Percentiles rank a stretch among this genome's conserved stretches.
Conservation (phyloP, 2,113 vertebrate genomes). For the Microcebus murinus region DNA sequence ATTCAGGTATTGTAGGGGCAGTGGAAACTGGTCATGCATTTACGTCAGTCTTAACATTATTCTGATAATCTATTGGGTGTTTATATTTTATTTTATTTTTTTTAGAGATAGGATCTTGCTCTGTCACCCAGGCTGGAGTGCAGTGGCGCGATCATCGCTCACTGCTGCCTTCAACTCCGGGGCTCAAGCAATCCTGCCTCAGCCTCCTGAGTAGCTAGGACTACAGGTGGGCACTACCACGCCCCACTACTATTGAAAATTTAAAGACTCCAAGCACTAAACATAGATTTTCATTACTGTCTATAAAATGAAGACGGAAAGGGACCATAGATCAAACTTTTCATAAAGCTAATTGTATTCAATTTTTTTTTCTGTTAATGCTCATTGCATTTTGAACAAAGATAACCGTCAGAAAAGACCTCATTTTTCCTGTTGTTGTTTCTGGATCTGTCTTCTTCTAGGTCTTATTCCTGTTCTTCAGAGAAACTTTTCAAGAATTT, state of each 20-base stretch:
- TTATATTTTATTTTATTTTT: too few species aligned
- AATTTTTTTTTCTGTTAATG: background rate
- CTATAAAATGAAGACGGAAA: background rate
- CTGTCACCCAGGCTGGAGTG: too few species aligned
- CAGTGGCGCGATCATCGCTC: too few species aligned
- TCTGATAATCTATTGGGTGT: background rate
- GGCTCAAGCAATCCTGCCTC: too few species aligned
- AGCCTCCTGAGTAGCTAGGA: too few species aligned
- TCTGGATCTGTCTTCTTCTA: background rate
- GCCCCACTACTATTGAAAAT: background rate
- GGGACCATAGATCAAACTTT: background rate
- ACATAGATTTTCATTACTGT: background rate
- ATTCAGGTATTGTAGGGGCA: background rate
- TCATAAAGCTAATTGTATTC: background rate
- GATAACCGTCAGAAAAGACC: background rate
- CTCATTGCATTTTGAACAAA: background rate
- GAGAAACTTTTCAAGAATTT: constrained; percentile 9
- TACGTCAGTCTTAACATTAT: background rate
- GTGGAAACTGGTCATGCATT: background rate
- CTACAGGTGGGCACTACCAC: too few species aligned
- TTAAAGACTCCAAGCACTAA: background rate
- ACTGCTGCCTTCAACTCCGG: too few species aligned
- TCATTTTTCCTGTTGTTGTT: background rate
- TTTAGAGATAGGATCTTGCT: too few species aligned
- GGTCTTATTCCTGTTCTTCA: background rate